Conservation (phyloP, 2,888 invertebrate genomes). For the Ectemnius cavifrons region DNA sequence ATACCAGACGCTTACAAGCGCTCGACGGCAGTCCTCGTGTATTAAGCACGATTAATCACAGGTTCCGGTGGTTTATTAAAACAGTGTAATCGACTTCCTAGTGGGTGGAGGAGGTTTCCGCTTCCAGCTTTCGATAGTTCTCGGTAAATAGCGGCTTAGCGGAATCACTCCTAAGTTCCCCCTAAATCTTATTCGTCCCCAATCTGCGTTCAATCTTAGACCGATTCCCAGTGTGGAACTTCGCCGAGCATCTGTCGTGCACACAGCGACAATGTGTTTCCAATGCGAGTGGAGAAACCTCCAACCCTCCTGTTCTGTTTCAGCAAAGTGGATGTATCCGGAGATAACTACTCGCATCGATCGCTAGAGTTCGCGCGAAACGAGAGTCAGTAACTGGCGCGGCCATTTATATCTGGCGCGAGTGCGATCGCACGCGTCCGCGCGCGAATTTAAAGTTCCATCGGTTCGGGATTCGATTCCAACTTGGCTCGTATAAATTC, state of each 20-base stretch:
- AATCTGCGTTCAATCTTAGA: constrained; percentile 22
- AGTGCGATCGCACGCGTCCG: background rate
- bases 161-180: constrained; percentile 29
- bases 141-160: constrained; percentile 11
- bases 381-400: background rate
- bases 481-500: constrained; percentile 61
- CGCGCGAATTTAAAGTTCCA: constrained; percentile 56
- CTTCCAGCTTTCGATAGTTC: background rate
- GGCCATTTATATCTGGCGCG: constrained; percentile 49
- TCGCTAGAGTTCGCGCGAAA: constrained; percentile 30
- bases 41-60: constrained; percentile 27
- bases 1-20: too few relatives aligned
- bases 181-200: constrained; percentile 41
- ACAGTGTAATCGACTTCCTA: constrained; percentile 31
- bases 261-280: constrained; percentile 16
- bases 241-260: constrained; percentile 34
- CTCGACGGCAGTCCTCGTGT: constrained; percentile 13
- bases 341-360: constrained; percentile 42
- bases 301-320: constrained; percentile 35
- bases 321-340: constrained; percentile 26
- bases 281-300: constrained; percentile 8
- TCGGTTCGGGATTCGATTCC: constrained; percentile 59
- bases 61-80: constrained; percentile 33
- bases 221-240: constrained; percentile 28
- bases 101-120: constrained; percentile 10